Conservation (phyloP, 2,797 vertebrate genomes). For the Pseudochirops corinnae region DNA sequence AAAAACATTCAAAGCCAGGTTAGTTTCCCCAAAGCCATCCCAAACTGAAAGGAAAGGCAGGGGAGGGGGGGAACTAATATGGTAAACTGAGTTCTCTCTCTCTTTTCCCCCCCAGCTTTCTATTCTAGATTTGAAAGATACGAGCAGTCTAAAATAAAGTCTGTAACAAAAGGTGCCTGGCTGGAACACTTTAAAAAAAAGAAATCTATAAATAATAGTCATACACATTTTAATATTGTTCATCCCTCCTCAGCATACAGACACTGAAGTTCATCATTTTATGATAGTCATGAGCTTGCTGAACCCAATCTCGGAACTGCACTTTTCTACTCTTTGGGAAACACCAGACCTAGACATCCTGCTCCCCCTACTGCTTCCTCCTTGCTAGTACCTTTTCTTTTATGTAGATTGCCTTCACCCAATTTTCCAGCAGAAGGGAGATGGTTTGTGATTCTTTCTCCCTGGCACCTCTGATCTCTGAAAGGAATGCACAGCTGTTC, state of each 20-base stretch:
- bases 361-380: not conserved
- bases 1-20: not conserved
- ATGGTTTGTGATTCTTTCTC: not conserved
- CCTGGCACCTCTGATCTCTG: not conserved
- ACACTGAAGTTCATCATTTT: not conserved
- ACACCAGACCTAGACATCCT: rapidly evolving
- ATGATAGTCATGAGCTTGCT: not conserved
- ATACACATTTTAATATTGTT: not conserved
- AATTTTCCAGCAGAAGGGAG: not conserved
- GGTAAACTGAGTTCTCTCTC: not conserved
- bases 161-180: not conserved
- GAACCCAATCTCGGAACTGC: not conserved
- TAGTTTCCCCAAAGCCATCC: not conserved
- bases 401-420: not conserved
- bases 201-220: not conserved
- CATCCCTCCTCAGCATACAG: not conserved
- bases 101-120: not conserved
- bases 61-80: not conserved
- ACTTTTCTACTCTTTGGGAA: not conserved
- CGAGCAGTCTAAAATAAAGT: not conserved
- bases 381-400: not conserved
- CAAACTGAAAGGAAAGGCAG: not conserved
- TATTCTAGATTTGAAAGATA: not conserved
- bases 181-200: too few relatives aligned
- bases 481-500: not conserved